phyloP scores from a whole-genome alignment of 2,113 vertebrate genomes.

The Chloebia gouldiae region DNA sequence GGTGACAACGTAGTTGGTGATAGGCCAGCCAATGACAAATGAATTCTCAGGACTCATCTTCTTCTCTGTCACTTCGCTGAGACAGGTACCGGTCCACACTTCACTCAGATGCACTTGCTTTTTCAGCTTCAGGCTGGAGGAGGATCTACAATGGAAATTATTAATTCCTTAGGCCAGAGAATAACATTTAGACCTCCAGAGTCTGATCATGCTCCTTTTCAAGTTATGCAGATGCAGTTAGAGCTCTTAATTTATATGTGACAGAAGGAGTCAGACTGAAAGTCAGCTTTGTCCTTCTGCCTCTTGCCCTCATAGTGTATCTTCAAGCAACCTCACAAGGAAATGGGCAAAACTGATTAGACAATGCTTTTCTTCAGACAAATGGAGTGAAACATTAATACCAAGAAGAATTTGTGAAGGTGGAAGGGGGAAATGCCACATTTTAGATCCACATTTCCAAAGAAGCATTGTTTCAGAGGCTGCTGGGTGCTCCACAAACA shows the following conservation, averaged over 20 bases:
- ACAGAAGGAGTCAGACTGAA: background rate
- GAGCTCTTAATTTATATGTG: background rate
- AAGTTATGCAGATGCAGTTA: background rate
- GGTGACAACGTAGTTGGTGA: conserved; percentile 75
- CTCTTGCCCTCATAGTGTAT: background rate
- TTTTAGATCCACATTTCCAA: background rate
- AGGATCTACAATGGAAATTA: conserved; percentile 65
- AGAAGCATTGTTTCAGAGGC: background rate
- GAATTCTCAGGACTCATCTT: conserved; percentile 69
- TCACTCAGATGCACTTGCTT: conserved; percentile 74
- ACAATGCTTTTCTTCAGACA: background rate
- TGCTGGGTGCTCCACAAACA: background rate
- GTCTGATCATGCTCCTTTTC: background rate
- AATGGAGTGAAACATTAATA: background rate
- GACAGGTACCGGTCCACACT: conserved; percentile 72
- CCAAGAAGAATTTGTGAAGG: background rate
- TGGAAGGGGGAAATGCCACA: background rate
- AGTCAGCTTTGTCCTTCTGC: background rate
- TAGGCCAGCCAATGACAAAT: conserved; percentile 82
- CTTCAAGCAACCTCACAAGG: background rate
- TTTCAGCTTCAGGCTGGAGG: conserved; percentile 79
- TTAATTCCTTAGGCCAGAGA: background rate
- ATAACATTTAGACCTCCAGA: background rate
- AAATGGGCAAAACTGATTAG: background rate
- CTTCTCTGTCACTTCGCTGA: conserved; percentile 72